phyloP scores from a whole-genome alignment of 2,797 vertebrate species.

The Clarias laeviceps region DNA sequence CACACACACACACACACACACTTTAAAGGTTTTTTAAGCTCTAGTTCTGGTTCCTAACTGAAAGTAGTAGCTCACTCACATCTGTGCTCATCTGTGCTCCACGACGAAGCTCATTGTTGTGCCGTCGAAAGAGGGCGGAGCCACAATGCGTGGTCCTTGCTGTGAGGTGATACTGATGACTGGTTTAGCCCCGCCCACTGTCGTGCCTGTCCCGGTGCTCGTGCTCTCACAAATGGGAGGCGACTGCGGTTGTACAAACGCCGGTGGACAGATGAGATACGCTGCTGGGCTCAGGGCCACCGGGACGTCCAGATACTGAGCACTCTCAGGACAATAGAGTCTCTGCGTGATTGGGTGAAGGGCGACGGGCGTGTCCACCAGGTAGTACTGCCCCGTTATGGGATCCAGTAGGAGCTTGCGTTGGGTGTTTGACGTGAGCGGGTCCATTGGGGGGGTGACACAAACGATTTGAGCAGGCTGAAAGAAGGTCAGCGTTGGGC shows the following conservation, averaged over 20 bases:
- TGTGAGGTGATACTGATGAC: constrained; percentile 92
- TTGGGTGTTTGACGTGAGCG: constrained; percentile 78
- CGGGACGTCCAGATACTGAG: constrained; percentile 91
- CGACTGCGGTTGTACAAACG: constrained; percentile 63
- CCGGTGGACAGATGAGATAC: constrained; percentile 89
- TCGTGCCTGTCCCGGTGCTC: constrained; percentile 43
- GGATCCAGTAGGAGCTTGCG: constrained; percentile 93
- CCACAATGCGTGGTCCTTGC: constrained; percentile 90
- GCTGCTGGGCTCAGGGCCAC: constrained; percentile 81
- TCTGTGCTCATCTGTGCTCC: constrained; percentile 87
- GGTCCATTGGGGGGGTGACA: constrained; percentile 72
- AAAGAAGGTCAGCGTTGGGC: constrained; percentile 72
- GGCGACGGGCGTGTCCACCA: constrained; percentile 90
- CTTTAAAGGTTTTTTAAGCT: background rate
- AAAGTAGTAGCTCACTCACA: constrained; percentile 61
- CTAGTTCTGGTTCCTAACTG: background rate
- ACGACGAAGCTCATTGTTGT: constrained; percentile 98
- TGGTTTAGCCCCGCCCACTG: constrained; percentile 79
- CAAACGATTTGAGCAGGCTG: constrained; percentile 76
- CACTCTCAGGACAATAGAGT: constrained; percentile 92
- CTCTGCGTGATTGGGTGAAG: constrained; percentile 81
- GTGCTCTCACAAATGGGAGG: constrained; percentile 63
- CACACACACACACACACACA: constrained; percentile 51
- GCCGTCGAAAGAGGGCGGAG: constrained; percentile 94
- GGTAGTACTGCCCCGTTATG: constrained; percentile 91